Evolutionary conservation across 2,888 invertebrate genomes (phyloP).

Genomic region (Dione juno): DNA sequence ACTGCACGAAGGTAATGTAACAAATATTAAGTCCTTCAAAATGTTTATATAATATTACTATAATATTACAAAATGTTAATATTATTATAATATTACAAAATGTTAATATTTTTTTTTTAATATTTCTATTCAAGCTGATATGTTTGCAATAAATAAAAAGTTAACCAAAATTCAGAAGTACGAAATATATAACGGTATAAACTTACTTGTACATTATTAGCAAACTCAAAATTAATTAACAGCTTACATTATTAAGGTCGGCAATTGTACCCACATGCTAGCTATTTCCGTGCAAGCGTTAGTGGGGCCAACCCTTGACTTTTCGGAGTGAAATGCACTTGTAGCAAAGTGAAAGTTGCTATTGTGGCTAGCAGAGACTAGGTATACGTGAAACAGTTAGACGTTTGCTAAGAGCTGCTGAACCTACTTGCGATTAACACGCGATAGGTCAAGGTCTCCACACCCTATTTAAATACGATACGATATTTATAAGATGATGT

Average conservation of each 20-base stretch:
- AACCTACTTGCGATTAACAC: conserved; percentile 60
- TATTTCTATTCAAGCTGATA: not conserved
- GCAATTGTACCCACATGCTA: conserved; percentile 21
- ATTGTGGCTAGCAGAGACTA: conserved; percentile 19
- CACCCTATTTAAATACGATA: conserved; percentile 39
- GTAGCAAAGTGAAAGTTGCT: conserved; percentile 38
- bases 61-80: too few relatives aligned
- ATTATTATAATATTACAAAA: too few relatives aligned
- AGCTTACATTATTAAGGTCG: conserved; percentile 32
- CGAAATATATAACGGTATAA: conserved; percentile 9
- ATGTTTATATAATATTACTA: too few relatives aligned
- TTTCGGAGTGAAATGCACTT: conserved; percentile 40
- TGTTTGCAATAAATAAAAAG: not conserved
- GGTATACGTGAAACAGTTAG: conserved; percentile 25
- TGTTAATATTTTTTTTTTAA: too few relatives aligned
- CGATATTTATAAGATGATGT: conserved; percentile 37
- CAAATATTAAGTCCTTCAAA: too few relatives aligned
- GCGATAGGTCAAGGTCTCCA: conserved; percentile 74
- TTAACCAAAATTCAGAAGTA: not conserved
- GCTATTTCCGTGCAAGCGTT: conserved; percentile 26
- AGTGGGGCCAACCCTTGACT: conserved; percentile 34
- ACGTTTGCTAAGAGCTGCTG: conserved; percentile 48
- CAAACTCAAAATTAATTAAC: conserved; percentile 35
- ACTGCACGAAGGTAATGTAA: too few relatives aligned
- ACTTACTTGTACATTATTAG: conserved; percentile 21